Conservation (phyloP, 37 sponge, comb jelly and placozoan genomes). For the Spongia lamella region DNA sequence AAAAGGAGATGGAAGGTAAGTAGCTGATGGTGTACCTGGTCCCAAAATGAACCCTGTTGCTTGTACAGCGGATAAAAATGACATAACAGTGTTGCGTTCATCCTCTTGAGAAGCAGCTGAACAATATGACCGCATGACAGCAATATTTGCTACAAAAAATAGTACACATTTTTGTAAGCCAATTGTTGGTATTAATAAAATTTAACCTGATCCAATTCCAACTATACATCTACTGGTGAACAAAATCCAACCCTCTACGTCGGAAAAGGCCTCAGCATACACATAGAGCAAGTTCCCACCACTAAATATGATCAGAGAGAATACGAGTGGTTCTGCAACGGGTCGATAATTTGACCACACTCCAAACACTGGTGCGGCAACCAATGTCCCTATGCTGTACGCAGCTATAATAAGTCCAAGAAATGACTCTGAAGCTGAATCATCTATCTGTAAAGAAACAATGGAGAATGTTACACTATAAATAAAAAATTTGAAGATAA, state of each 20-base stretch:
- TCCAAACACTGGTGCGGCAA: constrained; percentile 81
- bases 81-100: constrained; percentile 86
- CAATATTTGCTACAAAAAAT: constrained; percentile 60
- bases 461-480: too few relatives aligned
- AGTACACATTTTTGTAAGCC: constrained; percentile 3
- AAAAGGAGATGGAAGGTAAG: background rate
- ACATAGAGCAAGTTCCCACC: constrained; percentile 67
- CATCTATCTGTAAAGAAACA: background rate
- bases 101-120: constrained; percentile 70
- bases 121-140: constrained; percentile 73
- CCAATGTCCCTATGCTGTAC: constrained; percentile 77
- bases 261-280: constrained; percentile 58
- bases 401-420: constrained; percentile 83
- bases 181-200: background rate
- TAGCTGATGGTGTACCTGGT: constrained; percentile 53
- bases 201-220: constrained; percentile 74
- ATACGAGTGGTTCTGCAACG: constrained; percentile 59
- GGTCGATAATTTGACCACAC: constrained; percentile 80
- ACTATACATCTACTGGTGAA: constrained; percentile 45
- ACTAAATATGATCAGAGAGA: constrained; percentile 46
- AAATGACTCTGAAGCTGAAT: constrained; percentile 44
- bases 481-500: too few relatives aligned
- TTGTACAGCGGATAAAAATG: constrained; percentile 59
- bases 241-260: constrained; percentile 22
- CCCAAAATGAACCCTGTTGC: constrained; percentile 86